Evolutionary conservation across 2,888 invertebrate genomes (phyloP).

Genomic region (Sarcophaga caerulescens): DNA sequence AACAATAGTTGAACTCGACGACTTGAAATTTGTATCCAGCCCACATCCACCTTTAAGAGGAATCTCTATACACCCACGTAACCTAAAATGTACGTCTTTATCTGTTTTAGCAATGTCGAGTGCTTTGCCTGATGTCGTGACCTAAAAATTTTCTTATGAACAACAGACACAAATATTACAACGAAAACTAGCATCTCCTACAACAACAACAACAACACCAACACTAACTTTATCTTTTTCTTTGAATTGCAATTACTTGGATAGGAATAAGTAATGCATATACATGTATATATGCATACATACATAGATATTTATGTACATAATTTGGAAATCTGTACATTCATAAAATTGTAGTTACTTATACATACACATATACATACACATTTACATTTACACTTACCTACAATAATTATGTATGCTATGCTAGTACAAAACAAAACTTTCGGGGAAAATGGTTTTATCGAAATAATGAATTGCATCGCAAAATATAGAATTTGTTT

Average conservation of each 20-base stretch:
- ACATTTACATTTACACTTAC: background rate
- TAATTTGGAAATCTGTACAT: background rate
- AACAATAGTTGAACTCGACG: conserved; percentile 67
- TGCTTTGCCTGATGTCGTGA: conserved; percentile 65
- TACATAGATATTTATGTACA: background rate
- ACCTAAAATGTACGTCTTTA: conserved; percentile 56
- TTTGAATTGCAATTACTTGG: conserved; percentile 49
- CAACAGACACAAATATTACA: conserved; percentile 49
- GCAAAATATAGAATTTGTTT: background rate
- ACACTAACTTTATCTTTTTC: conserved; percentile 19
- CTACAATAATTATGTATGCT: no score
- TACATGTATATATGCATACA: background rate
- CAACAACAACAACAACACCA: conserved; percentile 18
- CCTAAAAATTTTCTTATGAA: conserved; percentile 61
- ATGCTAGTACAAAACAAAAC: background rate
- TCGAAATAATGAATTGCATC: background rate
- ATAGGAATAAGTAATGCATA: conserved; percentile 3
- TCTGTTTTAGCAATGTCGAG: conserved; percentile 67
- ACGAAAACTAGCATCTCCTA: background rate
- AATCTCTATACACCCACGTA: conserved; percentile 52
- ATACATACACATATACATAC: background rate
- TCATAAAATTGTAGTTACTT: background rate
- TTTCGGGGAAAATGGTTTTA: background rate
- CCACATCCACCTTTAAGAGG: conserved; percentile 50
- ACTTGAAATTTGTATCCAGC: conserved; percentile 56